A percentile compares a stretch with the other conserved stretches of the same genome.
These are phyloP conservation scores for Corvus hawaiiensis DNA, from an alignment of 2,113 vertebrate genomes.

Conservation along the genomic window DNA sequence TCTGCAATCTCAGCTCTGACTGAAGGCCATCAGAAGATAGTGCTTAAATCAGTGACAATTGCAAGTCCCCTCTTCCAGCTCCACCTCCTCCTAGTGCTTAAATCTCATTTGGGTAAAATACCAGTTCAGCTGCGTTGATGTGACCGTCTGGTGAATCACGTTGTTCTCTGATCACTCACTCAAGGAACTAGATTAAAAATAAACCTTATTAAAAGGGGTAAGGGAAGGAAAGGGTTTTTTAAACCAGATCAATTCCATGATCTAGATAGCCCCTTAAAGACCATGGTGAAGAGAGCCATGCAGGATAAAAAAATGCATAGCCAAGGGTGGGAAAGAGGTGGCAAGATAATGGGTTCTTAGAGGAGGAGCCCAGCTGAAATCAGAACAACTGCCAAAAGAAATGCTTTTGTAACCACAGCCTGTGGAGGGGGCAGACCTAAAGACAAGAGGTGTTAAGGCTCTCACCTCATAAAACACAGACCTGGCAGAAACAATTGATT, in stretches of 20 bases:
- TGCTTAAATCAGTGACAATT: neutral
- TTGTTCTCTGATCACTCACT: neutral
- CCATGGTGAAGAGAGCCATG: neutral
- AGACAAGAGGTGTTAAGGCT: neutral
- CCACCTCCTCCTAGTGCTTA: neutral
- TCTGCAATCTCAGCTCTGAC: neutral
- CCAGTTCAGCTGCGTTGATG: neutral
- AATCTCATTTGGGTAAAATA: neutral
- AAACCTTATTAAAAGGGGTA: neutral
- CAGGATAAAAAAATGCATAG: neutral
- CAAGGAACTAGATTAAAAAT: neutral
- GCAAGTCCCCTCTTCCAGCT: neutral
- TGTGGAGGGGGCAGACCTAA: neutral
- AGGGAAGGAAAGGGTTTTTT: neutral
- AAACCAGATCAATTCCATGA: neutral
- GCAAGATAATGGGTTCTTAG: neutral
- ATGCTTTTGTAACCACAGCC: neutral
- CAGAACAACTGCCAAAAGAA: neutral
- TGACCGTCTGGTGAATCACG: rapidly evolving
- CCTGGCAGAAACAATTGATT: neutral
- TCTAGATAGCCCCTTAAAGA: neutral
- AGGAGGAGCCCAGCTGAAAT: neutral
- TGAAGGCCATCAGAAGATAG: neutral
- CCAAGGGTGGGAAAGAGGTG: neutral
- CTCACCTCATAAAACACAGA: neutral